Conservation (phyloP, 1,140 invertebrate genomes). For the Neoseiulus cucumeris region DNA sequence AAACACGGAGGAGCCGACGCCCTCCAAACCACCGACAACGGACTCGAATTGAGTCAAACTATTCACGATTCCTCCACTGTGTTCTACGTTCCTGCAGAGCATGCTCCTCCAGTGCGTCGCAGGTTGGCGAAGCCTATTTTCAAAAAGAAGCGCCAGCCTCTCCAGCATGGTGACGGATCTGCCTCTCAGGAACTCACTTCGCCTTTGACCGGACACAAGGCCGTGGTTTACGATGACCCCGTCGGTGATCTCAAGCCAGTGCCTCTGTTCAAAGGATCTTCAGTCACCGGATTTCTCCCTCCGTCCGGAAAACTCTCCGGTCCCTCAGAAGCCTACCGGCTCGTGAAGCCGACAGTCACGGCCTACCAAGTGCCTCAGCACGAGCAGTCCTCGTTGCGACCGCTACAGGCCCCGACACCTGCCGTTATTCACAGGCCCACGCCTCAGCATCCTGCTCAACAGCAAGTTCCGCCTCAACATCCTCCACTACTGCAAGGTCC, state of each 20-base stretch:
- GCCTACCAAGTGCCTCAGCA: not conserved
- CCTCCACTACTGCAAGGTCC: too few species aligned
- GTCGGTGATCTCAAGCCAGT: constrained; percentile 9
- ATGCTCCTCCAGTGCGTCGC: constrained; percentile 1
- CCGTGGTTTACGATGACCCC: not conserved
- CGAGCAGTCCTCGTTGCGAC: not conserved
- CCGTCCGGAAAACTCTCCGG: not conserved
- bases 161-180: constrained; percentile 5
- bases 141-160: constrained; percentile 11
- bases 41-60: not conserved
- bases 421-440: not conserved
- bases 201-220: not conserved
- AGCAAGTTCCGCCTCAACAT: not conserved
- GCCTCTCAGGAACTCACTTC: not conserved
- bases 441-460: not conserved
- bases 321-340: not conserved
- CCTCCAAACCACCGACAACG: not conserved
- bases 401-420: not conserved
- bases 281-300: not conserved
- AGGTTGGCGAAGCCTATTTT: constrained; percentile 10
- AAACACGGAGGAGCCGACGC: not conserved
- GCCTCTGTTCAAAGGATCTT: not conserved
- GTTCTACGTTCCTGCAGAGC: constrained; percentile 6
- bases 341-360: not conserved
- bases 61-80: not conserved